A percentile compares a stretch with the other conserved stretches of the same genome.
Conservation (phyloP, 2,888 invertebrate species). For the Drosophila tanythrix region DNA sequence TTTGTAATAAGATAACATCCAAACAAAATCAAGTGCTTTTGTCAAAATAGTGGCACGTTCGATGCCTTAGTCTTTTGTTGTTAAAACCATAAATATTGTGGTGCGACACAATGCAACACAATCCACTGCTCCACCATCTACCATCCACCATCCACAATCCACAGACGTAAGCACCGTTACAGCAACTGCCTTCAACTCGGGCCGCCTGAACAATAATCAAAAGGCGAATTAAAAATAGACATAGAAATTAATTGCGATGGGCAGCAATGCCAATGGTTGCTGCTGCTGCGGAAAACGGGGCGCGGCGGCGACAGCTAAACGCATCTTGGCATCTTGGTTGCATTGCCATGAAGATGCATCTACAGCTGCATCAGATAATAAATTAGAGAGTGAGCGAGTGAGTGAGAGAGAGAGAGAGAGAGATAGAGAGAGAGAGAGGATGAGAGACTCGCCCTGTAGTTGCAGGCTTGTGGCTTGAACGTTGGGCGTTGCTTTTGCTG, state of each 20-base stretch:
- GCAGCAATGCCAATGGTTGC: constrained; percentile 31
- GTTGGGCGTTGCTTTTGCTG: constrained; percentile 53
- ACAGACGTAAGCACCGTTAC: constrained; percentile 39
- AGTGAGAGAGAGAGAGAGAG: constrained; percentile 1
- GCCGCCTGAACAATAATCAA: constrained; percentile 54
- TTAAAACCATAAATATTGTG: constrained; percentile 45
- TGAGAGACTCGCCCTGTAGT: constrained; percentile 33
- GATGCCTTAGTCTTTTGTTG: constrained; percentile 59
- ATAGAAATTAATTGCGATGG: constrained; percentile 71
- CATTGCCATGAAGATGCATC: constrained; percentile 51
- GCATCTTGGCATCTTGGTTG: constrained; percentile 50
- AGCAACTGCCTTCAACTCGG: constrained; percentile 7
- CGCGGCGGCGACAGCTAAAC: constrained; percentile 48
- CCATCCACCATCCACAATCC: constrained; percentile 5
- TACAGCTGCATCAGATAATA: constrained; percentile 68
- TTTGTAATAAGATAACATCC: not conserved
- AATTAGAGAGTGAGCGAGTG: constrained; percentile 42
- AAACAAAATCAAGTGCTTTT: constrained; percentile 4
- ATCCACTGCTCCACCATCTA: constrained; percentile 11
- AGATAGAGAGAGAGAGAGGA: not conserved
- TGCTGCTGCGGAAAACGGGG: constrained; percentile 34
- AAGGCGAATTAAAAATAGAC: constrained; percentile 69
- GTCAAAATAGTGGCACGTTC: constrained; percentile 25
- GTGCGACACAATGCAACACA: not conserved
- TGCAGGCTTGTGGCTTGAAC: constrained; percentile 27